These are phyloP conservation scores for Empis livida DNA, from an alignment of 2,888 invertebrate genomes.

Conservation along the genomic window DNA sequence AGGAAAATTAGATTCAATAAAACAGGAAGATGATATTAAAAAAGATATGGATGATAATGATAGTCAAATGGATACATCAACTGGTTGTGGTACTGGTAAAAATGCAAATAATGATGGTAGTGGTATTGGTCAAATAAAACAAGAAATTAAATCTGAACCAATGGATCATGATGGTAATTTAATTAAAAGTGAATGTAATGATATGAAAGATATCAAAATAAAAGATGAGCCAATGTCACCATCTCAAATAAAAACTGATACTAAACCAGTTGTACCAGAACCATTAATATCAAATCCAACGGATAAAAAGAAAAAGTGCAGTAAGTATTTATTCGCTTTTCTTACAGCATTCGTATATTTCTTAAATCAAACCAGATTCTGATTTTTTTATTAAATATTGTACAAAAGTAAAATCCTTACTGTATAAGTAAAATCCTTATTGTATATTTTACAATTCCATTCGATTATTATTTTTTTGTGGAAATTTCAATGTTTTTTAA, in stretches of 20 bases:
- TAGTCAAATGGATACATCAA: constrained; percentile 34
- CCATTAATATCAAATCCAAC: constrained; percentile 40
- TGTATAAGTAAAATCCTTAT: too few species aligned
- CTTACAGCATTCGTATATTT: too few species aligned
- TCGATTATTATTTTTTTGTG: too few species aligned
- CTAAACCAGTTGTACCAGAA: constrained; percentile 47
- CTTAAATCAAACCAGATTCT: too few species aligned
- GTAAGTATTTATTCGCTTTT: constrained; percentile 33
- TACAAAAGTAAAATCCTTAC: too few species aligned
- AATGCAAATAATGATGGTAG: constrained; percentile 51
- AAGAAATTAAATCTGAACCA: constrained; percentile 35
- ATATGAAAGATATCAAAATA: constrained; percentile 39
- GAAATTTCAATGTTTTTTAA: too few species aligned
- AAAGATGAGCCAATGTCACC: constrained; percentile 48
- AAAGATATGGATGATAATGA: constrained; percentile 49
- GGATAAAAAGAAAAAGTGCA: constrained; percentile 55
- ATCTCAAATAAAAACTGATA: constrained; percentile 40
- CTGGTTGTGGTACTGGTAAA: constrained; percentile 39
- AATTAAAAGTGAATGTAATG: constrained; percentile 26
- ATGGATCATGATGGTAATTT: constrained; percentile 31
- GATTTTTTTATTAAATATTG: too few species aligned
- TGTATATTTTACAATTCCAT: too few species aligned
- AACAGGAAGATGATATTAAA: constrained; percentile 52
- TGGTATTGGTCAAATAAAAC: constrained; percentile 25
- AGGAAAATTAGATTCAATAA: constrained; percentile 52